Percentiles rank a stretch among this genome's conserved stretches.
Evolutionary conservation across 1,140 invertebrate genomes (phyloP).

Genomic region (Octopus bimaculoides): DNA sequence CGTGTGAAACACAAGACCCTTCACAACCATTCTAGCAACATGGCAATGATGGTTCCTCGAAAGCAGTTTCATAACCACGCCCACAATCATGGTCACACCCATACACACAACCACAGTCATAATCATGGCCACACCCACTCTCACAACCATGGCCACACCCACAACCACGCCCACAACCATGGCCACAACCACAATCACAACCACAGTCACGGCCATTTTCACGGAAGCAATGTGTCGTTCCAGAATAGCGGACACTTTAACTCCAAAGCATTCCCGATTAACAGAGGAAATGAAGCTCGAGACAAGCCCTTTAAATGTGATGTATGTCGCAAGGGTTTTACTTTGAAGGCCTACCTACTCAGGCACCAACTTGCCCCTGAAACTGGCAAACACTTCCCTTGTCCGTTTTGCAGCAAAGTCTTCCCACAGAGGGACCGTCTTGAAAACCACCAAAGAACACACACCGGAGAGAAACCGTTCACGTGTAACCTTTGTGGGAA

Average conservation of each 20-base stretch:
- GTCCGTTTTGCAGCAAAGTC: conserved; percentile 18
- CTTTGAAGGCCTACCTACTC: neutral
- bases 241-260: neutral
- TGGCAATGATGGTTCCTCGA: neutral
- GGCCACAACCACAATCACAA: neutral
- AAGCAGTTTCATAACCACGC: neutral
- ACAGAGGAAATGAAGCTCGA: neutral
- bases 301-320: neutral
- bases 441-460: conserved; percentile 22
- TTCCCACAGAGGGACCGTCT: conserved; percentile 15
- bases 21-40: neutral
- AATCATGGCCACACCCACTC: neutral
- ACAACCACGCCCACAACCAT: neutral
- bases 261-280: neutral
- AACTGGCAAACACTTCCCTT: conserved; percentile 1
- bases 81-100: neutral
- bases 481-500: conserved; percentile 20
- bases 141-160: neutral
- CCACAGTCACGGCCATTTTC: neutral
- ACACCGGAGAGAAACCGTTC: conserved; percentile 63
- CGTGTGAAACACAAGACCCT: neutral
- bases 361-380: conserved; percentile 6
- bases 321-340: neutral
- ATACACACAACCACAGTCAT: neutral
- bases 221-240: neutral